These are phyloP conservation scores for Poeciliopsis occidentalis DNA, from an alignment of 2,113 vertebrate genomes.

Conservation along the genomic window DNA sequence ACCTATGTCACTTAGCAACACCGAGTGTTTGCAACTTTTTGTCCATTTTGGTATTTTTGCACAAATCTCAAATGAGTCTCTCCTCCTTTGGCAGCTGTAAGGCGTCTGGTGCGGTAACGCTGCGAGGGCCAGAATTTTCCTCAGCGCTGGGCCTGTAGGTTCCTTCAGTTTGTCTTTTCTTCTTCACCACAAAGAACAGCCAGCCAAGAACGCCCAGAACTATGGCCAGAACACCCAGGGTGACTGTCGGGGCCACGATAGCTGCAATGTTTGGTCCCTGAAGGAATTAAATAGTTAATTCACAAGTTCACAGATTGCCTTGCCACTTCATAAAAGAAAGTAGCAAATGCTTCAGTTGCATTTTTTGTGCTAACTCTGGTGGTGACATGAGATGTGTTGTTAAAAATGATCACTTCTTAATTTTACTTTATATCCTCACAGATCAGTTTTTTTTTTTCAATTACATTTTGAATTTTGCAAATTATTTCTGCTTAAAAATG, in stretches of 20 bases:
- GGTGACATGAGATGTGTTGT: background rate
- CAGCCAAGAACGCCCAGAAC: constrained; percentile 65
- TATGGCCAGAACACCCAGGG: constrained; percentile 75
- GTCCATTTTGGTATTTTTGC: background rate
- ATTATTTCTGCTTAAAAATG: background rate
- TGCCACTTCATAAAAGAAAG: background rate
- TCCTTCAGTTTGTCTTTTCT: constrained; percentile 90
- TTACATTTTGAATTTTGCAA: background rate
- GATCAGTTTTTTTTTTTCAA: background rate
- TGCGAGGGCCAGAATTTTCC: constrained; percentile 83
- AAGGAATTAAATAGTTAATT: background rate
- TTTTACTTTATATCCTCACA: background rate
- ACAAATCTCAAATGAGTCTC: constrained; percentile 84
- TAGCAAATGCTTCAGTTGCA: background rate
- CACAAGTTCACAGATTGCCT: background rate
- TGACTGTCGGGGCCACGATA: constrained; percentile 85
- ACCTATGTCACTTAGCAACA: too few relatives aligned
- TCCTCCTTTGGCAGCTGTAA: constrained; percentile 91
- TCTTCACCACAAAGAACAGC: constrained; percentile 82
- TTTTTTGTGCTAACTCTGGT: background rate
- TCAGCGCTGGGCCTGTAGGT: constrained; percentile 89
- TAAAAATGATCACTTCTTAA: background rate
- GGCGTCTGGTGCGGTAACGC: constrained; percentile 76
- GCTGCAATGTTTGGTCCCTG: constrained; percentile 77
- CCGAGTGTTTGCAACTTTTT: background rate